Evolutionary conservation across 1,140 invertebrate species (phyloP), one percentile per base, ranked within the genome.

Genomic region (Apis dorsata): DNA sequence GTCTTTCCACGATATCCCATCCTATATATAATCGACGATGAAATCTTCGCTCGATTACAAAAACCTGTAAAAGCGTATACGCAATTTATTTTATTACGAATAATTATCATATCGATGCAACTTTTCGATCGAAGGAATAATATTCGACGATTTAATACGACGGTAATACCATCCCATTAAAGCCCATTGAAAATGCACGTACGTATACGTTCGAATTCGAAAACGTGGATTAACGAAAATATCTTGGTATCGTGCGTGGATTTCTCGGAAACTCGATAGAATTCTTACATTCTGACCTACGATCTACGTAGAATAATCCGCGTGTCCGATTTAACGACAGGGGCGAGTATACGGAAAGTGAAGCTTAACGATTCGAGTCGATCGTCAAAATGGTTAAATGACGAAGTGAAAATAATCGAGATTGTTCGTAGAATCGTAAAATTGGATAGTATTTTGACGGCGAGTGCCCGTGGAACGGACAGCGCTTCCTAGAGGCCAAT

Each of bases 401-500:
- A 11, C 65, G 28, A 34, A 55, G 63, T 17, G 57, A 24, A 69
- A 69, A 69, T 82, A 75, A 53, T 76, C 81, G 49, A 51, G 17
- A 62, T 55, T 55, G 85, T 66, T 78, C 72, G 65, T 66, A 49
- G 75, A 70, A 75, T 76, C 59, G 69, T 86, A 84, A 87, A 85
- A 78, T 84, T 76, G 68, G 44, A 63, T 84, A 60, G 66, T 73
- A 74, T 78, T 80, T 77, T 72, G 82, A 84, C 77, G 85, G 55
- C 72, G 28, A 86, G 53, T 49, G 76, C 66, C 51, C 76, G 75
- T 79, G 72, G 72, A 53, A 72, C 69, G 82, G 57, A 28, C 62
- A 78, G 19, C 83, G 88, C 89, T 92, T 92, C 91, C 90, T 90
- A 85, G 89, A 90, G 90, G 86, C 91, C 90, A 87, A 91, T 90